phyloP scores from a whole-genome alignment of 2,797 vertebrate genomes.

The Graptemys geographica region DNA sequence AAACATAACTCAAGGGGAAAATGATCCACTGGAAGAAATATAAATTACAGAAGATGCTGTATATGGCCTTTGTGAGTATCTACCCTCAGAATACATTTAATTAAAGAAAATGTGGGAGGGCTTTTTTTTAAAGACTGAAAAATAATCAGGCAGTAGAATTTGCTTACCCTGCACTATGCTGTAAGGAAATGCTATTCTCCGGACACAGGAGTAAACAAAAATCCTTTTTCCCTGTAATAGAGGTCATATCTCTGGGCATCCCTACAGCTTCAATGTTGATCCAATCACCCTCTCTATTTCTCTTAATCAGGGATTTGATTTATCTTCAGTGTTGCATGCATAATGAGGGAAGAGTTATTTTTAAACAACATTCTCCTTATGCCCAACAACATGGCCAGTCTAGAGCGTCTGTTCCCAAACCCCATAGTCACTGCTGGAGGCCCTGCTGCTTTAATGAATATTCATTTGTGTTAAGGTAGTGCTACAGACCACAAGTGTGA shows the following conservation, averaged over 20 bases:
- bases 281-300: neutral
- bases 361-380: neutral
- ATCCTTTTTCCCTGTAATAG: neutral
- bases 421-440: neutral
- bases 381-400: neutral
- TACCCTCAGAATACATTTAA: neutral
- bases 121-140: neutral
- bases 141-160: neutral
- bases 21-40: constrained; percentile 1
- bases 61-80: neutral
- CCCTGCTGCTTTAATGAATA: neutral
- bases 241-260: neutral
- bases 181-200: neutral
- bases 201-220: neutral
- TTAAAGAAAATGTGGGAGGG: neutral
- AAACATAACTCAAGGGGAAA: neutral
- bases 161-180: neutral
- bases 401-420: neutral
- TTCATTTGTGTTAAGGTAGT: neutral
- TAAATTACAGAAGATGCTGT: neutral
- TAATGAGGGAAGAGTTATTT: neutral
- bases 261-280: neutral
- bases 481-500: neutral
- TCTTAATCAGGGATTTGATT: neutral
- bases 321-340: neutral